Conservation (phyloP, 2,888 invertebrate genomes). For the Hecatera dysodea region DNA sequence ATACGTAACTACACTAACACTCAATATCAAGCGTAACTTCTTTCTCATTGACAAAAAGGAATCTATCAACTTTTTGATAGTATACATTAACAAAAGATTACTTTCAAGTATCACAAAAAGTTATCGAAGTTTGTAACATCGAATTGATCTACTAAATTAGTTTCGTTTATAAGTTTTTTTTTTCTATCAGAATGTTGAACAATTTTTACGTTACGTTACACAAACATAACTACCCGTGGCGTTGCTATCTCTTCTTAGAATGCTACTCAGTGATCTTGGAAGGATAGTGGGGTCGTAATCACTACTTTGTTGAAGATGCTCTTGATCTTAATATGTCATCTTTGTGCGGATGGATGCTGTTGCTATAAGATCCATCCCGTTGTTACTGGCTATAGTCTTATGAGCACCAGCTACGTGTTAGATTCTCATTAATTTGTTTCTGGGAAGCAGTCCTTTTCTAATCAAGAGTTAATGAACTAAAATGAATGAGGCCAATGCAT, state of each 20-base stretch:
- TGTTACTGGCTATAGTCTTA: neutral
- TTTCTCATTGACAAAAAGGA: neutral
- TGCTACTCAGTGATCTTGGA: constrained; percentile 13
- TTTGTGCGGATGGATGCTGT: constrained; percentile 12
- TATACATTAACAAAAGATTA: neutral
- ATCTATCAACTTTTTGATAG: neutral
- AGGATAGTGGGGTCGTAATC: constrained; percentile 31
- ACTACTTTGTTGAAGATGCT: constrained; percentile 24
- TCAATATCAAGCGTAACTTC: constrained; percentile 1
- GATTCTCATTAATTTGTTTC: neutral
- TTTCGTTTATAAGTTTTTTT: constrained; percentile 8
- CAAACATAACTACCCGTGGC: constrained; percentile 25
- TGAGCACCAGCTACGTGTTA: neutral
- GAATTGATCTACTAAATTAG: constrained; percentile 19
- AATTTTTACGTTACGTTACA: constrained; percentile 25
- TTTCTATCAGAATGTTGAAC: neutral
- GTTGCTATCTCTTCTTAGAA: constrained; percentile 10
- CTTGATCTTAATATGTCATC: constrained; percentile 50
- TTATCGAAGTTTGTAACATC: neutral
- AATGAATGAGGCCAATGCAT: neutral
- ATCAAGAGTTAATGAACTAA: neutral
- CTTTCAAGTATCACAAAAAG: constrained; percentile 29
- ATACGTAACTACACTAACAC: neutral
- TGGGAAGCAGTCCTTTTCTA: neutral
- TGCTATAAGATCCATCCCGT: neutral